phyloP scores from a whole-genome alignment of 2,888 invertebrate genomes.

The Ophion ellenae region DNA sequence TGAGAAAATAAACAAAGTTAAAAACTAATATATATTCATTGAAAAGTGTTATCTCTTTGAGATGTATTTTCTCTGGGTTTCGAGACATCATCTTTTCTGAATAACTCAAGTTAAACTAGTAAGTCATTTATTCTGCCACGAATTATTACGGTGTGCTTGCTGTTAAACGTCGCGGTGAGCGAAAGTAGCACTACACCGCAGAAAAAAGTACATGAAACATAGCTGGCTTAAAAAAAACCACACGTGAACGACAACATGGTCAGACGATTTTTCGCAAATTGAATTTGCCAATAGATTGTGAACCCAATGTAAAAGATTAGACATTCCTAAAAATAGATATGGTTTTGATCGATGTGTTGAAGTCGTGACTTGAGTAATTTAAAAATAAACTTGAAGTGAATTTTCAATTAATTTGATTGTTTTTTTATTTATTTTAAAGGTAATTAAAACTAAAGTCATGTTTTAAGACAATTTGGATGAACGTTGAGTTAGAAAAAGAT shows the following conservation, averaged over 20 bases:
- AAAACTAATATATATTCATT: conserved; percentile 18
- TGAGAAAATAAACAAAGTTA: conserved; percentile 7
- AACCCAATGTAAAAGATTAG: not conserved
- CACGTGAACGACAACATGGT: too few relatives aligned
- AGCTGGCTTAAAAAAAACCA: not conserved
- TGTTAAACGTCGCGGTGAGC: not conserved
- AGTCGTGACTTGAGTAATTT: not conserved
- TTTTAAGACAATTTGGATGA: not conserved
- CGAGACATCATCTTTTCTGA: conserved; percentile 19
- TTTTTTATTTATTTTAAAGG: not conserved
- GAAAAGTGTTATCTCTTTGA: not conserved
- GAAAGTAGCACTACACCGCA: not conserved
- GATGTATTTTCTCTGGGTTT: not conserved
- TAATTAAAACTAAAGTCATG: not conserved
- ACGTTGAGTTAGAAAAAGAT: not conserved
- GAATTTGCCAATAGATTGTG: not conserved
- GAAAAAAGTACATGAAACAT: not conserved
- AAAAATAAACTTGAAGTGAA: not conserved
- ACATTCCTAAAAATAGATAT: not conserved
- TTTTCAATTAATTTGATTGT: not conserved
- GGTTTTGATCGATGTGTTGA: not conserved
- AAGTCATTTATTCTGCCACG: not conserved
- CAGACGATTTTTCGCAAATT: not conserved
- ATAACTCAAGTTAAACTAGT: not conserved
- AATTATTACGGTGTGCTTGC: not conserved